A percentile compares a stretch with the other conserved stretches of the same genome.
Evolutionary conservation across 2,113 vertebrate species (phyloP).

Genomic region (Oplegnathus fasciatus): DNA sequence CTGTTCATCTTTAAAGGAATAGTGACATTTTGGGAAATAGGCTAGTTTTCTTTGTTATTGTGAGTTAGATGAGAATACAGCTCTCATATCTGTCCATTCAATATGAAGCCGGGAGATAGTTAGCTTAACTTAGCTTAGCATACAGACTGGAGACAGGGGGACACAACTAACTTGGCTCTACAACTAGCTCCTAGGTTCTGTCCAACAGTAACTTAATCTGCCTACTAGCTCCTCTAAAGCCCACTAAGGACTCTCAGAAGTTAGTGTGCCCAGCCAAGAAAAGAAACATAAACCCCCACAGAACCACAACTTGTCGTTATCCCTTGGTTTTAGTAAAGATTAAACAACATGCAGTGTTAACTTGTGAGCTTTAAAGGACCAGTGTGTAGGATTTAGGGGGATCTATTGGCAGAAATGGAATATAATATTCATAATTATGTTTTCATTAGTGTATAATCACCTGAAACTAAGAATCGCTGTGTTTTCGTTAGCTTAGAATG

Average conservation of each 20-base stretch:
- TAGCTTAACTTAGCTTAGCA: not conserved
- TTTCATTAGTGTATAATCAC: no score
- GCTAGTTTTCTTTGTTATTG: not conserved
- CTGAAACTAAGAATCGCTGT: no score
- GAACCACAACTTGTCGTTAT: not conserved
- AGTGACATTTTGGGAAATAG: conserved; percentile 7
- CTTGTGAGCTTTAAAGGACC: not conserved
- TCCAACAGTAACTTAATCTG: not conserved
- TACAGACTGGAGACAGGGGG: not conserved
- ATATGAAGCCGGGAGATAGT: not conserved
- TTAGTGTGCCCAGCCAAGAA: not conserved
- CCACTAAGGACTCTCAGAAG: not conserved
- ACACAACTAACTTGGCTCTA: not conserved
- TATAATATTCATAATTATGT: no score
- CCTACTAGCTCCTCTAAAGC: no score
- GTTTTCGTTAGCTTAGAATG: no score
- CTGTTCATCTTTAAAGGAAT: not conserved
- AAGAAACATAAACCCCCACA: no score
- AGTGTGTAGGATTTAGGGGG: no score
- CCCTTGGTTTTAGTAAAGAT: not conserved
- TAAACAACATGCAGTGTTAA: not conserved
- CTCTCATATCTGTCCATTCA: not conserved
- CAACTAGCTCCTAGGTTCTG: no score
- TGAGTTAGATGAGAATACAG: not conserved
- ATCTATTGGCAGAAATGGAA: no score